Conservation (phyloP, 2,797 vertebrate species). For the Forpus xanthops region DNA sequence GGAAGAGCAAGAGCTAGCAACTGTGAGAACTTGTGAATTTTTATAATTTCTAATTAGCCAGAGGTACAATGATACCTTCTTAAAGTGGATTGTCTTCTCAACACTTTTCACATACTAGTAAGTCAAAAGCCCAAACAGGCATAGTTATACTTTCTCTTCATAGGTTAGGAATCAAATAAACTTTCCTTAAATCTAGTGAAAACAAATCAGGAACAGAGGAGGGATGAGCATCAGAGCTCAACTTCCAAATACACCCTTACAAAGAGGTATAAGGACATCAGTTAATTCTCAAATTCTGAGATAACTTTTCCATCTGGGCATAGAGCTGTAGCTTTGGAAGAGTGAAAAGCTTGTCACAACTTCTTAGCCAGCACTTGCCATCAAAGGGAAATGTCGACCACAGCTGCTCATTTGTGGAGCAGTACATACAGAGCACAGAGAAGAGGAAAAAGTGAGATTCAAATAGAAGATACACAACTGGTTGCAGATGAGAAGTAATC, state of each 20-base stretch:
- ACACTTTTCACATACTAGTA: not conserved
- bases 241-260: not conserved
- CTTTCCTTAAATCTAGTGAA: not conserved
- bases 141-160: not conserved
- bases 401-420: not conserved
- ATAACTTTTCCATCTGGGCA: not conserved
- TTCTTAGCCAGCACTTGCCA: not conserved
- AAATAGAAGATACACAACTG: not conserved
- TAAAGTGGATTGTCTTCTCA: not conserved
- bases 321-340: not conserved
- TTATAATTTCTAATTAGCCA: not conserved
- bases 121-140: not conserved
- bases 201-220: not conserved
- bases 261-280: not conserved
- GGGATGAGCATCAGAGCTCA: not conserved
- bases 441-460: not conserved
- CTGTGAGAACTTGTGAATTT: not conserved
- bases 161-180: not conserved
- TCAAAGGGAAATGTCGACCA: not conserved
- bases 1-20: not conserved
- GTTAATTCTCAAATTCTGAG: not conserved
- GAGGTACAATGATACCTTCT: not conserved
- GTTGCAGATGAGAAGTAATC: not conserved
- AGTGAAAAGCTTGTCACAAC: constrained; percentile 11
- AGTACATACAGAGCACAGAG: not conserved